Conservation (phyloP, 1,140 invertebrate genomes). For the Musca domestica region DNA sequence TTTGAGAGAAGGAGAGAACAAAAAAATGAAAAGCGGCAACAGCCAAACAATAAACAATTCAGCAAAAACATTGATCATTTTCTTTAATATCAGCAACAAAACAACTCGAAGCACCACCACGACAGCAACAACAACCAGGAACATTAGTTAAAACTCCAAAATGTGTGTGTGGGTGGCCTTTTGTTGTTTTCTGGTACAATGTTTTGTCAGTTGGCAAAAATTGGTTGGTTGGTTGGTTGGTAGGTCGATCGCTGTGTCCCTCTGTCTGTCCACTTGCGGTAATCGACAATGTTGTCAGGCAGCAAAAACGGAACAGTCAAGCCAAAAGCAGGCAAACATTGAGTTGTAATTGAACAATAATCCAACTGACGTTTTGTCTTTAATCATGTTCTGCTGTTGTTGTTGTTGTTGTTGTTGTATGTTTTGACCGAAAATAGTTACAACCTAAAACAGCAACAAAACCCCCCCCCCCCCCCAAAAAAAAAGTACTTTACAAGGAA, state of each 20-base stretch:
- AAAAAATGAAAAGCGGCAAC: neutral
- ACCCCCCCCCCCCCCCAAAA: too few relatives aligned
- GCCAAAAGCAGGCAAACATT: neutral
- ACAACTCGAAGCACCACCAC: too few relatives aligned
- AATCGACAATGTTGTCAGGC: too few relatives aligned
- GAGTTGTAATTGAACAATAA: conserved; percentile 22
- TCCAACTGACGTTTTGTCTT: conserved; percentile 13
- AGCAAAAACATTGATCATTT: conserved; percentile 3
- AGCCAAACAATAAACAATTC: neutral
- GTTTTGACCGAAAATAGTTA: too few relatives aligned
- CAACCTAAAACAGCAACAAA: neutral
- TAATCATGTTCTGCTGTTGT: neutral
- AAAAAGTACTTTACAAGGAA: neutral
- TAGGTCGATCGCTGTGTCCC: too few relatives aligned
- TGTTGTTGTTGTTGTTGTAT: too few relatives aligned
- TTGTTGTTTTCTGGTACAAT: neutral
- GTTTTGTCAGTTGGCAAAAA: too few relatives aligned
- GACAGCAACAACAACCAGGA: neutral
- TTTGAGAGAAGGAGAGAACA: too few relatives aligned
- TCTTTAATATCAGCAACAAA: neutral
- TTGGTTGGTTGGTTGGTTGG: too few relatives aligned
- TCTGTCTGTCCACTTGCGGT: too few relatives aligned
- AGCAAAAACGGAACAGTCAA: too few relatives aligned
- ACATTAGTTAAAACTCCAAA: neutral
- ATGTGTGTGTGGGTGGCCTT: conserved; percentile 11